A percentile compares a stretch with the other conserved stretches of the same genome.
phyloP scores from a whole-genome alignment of 1,140 invertebrate genomes.

The Varroa destructor region DNA sequence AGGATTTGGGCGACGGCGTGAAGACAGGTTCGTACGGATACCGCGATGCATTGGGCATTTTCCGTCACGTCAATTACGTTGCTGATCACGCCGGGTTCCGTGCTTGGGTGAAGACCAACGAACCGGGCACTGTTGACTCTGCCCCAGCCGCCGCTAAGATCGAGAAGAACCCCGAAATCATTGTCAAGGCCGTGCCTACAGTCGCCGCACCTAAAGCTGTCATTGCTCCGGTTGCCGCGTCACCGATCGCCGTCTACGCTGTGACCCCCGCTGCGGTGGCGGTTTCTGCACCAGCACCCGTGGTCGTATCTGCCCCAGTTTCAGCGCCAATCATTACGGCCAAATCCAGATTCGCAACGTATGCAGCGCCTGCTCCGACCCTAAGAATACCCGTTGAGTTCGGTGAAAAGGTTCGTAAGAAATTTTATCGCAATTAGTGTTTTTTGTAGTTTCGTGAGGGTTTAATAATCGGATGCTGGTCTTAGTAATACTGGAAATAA shows the following conservation, averaged over 20 bases:
- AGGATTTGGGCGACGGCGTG: conserved; percentile 32
- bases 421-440: background rate
- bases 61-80: conserved; percentile 33
- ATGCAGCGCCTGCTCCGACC: no score
- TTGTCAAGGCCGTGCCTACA: background rate
- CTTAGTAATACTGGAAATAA: background rate
- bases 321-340: conserved; percentile 10
- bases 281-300: background rate
- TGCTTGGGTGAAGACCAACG: conserved; percentile 34
- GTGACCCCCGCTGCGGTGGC: background rate
- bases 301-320: background rate
- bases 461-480: background rate
- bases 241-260: background rate
- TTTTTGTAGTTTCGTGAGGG: background rate
- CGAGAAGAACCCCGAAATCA: conserved; percentile 1
- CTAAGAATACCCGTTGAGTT: background rate
- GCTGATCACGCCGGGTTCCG: conserved; percentile 34
- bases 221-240: conserved; percentile 2
- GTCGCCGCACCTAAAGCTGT: background rate
- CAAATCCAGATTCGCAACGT: background rate
- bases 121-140: conserved; percentile 30
- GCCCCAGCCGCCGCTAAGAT: conserved; percentile 8
- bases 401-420: background rate
- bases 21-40: conserved; percentile 34
- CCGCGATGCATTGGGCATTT: conserved; percentile 33